A percentile compares a stretch with the other conserved stretches of the same genome.
phyloP scores from a whole-genome alignment of 2,113 vertebrate genomes.

The Tychaedon coryphoeus region DNA sequence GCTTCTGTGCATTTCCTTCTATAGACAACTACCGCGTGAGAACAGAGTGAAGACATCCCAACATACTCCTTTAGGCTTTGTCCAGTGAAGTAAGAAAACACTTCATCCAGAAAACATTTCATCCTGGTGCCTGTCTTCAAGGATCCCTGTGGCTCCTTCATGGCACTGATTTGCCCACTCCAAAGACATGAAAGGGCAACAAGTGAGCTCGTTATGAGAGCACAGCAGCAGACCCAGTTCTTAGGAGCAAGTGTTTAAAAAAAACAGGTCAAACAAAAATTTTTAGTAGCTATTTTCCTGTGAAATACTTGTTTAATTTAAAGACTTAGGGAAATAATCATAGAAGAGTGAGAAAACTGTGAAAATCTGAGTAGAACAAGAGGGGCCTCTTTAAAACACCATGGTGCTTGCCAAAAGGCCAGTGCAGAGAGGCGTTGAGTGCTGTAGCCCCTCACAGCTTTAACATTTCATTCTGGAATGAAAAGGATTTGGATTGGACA shows the following conservation, averaged over 20 bases:
- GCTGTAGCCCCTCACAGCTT: neutral
- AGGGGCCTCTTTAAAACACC: neutral
- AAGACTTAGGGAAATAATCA: neutral
- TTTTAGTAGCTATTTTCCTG: neutral
- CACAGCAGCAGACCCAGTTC: accelerated
- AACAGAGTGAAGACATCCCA: neutral
- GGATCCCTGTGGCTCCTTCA: neutral
- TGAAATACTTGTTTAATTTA: neutral
- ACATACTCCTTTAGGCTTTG: neutral
- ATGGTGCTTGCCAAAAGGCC: neutral
- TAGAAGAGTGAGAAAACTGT: neutral
- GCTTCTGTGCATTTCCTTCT: neutral
- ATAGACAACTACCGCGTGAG: accelerated
- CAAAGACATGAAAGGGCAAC: neutral
- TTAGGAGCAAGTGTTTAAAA: neutral
- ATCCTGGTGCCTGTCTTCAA: neutral
- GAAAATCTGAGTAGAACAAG: neutral
- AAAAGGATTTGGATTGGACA: neutral
- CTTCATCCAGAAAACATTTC: neutral
- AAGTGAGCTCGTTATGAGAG: neutral
- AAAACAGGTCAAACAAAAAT: neutral
- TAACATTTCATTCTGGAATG: neutral
- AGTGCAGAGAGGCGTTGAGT: neutral
- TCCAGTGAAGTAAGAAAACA: neutral
- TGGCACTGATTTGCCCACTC: neutral